Percentiles rank a stretch among this genome's conserved stretches.
Conservation (phyloP, 30 jellyfish, hydroid and myxozoan species). For the Calvadosia cruxmelitensis region DNA sequence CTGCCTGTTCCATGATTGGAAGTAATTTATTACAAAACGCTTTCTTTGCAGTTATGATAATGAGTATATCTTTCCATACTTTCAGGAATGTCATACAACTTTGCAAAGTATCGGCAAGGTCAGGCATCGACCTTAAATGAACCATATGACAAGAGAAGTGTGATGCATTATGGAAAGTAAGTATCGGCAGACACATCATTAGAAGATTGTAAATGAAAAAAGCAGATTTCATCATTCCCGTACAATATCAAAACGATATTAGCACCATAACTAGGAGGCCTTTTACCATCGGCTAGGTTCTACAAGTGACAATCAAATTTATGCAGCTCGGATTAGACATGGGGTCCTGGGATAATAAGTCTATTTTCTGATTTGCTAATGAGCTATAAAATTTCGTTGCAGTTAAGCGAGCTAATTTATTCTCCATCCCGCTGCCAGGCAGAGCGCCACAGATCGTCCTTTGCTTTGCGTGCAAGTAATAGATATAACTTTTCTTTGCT, state of each 20-base stretch:
- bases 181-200: not conserved
- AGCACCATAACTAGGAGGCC: not conserved
- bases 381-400: too few species aligned
- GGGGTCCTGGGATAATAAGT: too few species aligned
- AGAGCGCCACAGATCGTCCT: too few species aligned
- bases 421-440: not conserved
- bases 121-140: slow-evolving; percentile 39
- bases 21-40: too few species aligned
- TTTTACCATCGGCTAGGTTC: not conserved
- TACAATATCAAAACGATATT: not conserved
- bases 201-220: too few species aligned
- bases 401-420: too few species aligned
- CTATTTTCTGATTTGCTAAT: too few species aligned
- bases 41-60: too few species aligned
- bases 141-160: slow-evolving; percentile 42
- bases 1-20: too few species aligned
- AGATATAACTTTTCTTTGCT: too few species aligned
- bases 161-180: slow-evolving; percentile 45
- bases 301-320: not conserved
- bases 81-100: slow-evolving; percentile 32
- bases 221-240: too few species aligned
- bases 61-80: too few species aligned
- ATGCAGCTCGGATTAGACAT: not conserved
- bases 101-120: slow-evolving; percentile 22
- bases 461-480: not conserved